A percentile compares a stretch with the other conserved stretches of the same genome.
Evolutionary conservation across 2,888 invertebrate genomes (phyloP).

Genomic region (Crioceris asparagi): DNA sequence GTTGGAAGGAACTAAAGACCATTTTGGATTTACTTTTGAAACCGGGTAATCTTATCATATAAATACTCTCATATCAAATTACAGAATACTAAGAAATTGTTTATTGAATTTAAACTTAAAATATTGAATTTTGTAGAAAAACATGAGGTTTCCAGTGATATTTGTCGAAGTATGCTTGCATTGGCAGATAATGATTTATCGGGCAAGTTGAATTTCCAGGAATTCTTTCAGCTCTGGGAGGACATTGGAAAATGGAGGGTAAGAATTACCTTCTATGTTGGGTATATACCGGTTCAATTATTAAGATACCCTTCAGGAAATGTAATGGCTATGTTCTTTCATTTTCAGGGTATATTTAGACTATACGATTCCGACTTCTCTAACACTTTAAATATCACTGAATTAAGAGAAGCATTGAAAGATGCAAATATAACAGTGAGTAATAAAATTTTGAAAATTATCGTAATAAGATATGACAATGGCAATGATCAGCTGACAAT

Average conservation of each 20-base stretch:
- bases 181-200: slow-evolving; percentile 83
- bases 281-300: too few relatives aligned
- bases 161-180: slow-evolving; percentile 85
- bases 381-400: slow-evolving; percentile 67
- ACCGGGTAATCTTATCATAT: slow-evolving; percentile 9
- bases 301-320: too few relatives aligned
- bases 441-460: slow-evolving; percentile 73
- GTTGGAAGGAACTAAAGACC: slow-evolving; percentile 84
- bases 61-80: too few relatives aligned
- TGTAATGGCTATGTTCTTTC: too few relatives aligned
- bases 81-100: too few relatives aligned
- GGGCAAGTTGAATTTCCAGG: slow-evolving; percentile 81
- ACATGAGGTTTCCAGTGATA: slow-evolving; percentile 72
- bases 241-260: slow-evolving; percentile 83
- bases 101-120: too few relatives aligned
- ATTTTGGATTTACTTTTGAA: slow-evolving; percentile 36
- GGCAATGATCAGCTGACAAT: slow-evolving; percentile 74
- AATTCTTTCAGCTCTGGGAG: slow-evolving; percentile 75
- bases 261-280: too few relatives aligned
- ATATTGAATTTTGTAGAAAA: slow-evolving; percentile 28
- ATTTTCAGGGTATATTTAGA: slow-evolving; percentile 68
- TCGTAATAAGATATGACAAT: slow-evolving; percentile 83
- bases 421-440: slow-evolving; percentile 84
- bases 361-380: slow-evolving; percentile 72
- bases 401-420: slow-evolving; percentile 72